Conservation (phyloP, 2,797 vertebrate species). For the Hemitrygon akajei region DNA sequence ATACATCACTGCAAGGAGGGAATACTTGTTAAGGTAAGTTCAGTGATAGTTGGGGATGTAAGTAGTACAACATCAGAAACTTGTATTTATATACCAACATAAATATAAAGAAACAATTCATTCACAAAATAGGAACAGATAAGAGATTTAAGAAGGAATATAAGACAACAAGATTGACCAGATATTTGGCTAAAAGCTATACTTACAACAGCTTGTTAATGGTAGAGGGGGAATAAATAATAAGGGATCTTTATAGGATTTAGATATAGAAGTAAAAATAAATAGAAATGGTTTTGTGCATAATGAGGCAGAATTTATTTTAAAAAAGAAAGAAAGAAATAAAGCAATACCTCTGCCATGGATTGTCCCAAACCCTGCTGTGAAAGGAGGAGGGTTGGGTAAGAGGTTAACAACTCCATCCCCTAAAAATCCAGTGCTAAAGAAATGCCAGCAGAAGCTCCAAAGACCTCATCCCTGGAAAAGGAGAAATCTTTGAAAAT, state of each 20-base stretch:
- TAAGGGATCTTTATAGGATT: neutral
- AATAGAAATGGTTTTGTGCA: neutral
- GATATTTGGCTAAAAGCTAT: neutral
- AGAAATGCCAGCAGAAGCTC: no score
- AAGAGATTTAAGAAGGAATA: neutral
- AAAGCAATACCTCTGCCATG: neutral
- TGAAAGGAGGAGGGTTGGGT: no score
- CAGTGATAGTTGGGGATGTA: neutral
- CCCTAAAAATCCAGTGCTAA: no score
- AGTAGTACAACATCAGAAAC: neutral
- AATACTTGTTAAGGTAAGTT: slow-evolving; percentile 86
- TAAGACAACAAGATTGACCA: neutral
- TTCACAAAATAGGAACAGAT: neutral
- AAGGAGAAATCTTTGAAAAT: no score
- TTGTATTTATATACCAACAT: neutral
- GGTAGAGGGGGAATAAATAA: neutral
- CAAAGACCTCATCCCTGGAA: no score
- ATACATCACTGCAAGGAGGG: slow-evolving; percentile 94
- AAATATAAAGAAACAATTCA: neutral
- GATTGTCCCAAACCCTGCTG: no score
- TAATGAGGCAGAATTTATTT: neutral
- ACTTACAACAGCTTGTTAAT: neutral
- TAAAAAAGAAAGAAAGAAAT: neutral
- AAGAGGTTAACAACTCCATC: no score
- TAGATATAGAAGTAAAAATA: no score